Evolutionary conservation across 2,113 vertebrate species (phyloP), one percentile per base, ranked within the genome.

Genomic region (Rousettus leschenaultii): DNA sequence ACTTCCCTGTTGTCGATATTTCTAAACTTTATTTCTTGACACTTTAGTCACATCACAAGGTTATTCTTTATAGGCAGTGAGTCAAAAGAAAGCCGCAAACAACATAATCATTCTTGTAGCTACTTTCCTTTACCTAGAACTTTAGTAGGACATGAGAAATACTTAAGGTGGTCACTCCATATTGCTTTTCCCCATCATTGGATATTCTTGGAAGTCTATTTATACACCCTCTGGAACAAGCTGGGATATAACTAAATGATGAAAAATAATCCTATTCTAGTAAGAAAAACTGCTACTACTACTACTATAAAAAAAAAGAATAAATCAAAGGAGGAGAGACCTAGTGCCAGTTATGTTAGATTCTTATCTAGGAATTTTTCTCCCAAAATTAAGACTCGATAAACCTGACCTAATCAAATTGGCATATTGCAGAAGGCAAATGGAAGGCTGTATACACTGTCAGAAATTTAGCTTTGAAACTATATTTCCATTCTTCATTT

Each of bases 21-120:
- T 48, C 59, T 65, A 89, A 96, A 84, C 35, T 82, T 89, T 92
- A 93, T 91, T 95, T 89, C 21, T 40, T 93, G 80, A 95, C 22
- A 16, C 78, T 85, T 98, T 92, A 97, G 82, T 94, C 91, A 97
- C 38, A 48, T 82, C 70, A 9, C 38, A 74, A 89, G 63, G 45
- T 97, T 61, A 91, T 57, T 95, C 66, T 94, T 73, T 48, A 51
- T 55, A n/a, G 57, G n/a, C 21, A 74, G 15, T 84, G 68, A 97
- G 89, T 94, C 73, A 80, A 95, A 95, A 68, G n/a, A 43, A 95
- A 77, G 15, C 35, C 7, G 30, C 43, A 74, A 80, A 84, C 5
- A 77, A 28, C 8, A 78, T 38, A 85, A 82, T 48, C 30, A 78
- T 35, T 40, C 89, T 51, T 88, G 33, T 38, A 82, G 9, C 15